Conservation (phyloP, 2,888 invertebrate genomes). For the Bruchidius siliquastri region DNA sequence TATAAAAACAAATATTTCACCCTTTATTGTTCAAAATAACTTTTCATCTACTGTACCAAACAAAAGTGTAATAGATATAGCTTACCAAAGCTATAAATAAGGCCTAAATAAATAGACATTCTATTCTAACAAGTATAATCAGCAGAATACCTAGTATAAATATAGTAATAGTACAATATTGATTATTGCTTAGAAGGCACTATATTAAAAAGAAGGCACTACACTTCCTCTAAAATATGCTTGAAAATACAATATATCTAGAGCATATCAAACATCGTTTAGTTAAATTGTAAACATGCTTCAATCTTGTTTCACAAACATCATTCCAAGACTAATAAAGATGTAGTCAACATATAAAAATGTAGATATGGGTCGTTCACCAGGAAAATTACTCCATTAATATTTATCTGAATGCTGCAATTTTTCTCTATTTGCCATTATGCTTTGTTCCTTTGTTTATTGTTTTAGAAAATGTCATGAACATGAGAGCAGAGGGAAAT, state of each 20-base stretch:
- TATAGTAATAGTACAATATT: neutral
- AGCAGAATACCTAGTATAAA: neutral
- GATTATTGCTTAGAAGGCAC: neutral
- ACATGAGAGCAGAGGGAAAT: too few species aligned
- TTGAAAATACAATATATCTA: neutral
- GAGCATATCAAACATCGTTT: too few species aligned
- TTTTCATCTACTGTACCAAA: neutral
- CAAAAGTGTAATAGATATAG: neutral
- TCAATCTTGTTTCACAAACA: too few species aligned
- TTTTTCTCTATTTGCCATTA: too few species aligned
- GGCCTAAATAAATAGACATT: neutral
- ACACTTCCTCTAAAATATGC: neutral
- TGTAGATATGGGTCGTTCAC: too few species aligned
- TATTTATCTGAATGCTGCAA: too few species aligned
- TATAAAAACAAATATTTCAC: neutral
- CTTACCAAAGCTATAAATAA: neutral
- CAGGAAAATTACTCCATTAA: too few species aligned
- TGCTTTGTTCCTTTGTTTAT: too few species aligned
- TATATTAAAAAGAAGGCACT: neutral
- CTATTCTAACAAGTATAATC: neutral
- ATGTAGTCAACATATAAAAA: too few species aligned
- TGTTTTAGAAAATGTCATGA: too few species aligned
- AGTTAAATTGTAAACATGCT: too few species aligned
- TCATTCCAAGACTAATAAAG: too few species aligned
- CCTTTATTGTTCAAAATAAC: neutral